Evolutionary conservation across 2,113 vertebrate genomes (phyloP), one percentile per base, ranked within the genome.

Genomic region (Gymnorhina tibicen): DNA sequence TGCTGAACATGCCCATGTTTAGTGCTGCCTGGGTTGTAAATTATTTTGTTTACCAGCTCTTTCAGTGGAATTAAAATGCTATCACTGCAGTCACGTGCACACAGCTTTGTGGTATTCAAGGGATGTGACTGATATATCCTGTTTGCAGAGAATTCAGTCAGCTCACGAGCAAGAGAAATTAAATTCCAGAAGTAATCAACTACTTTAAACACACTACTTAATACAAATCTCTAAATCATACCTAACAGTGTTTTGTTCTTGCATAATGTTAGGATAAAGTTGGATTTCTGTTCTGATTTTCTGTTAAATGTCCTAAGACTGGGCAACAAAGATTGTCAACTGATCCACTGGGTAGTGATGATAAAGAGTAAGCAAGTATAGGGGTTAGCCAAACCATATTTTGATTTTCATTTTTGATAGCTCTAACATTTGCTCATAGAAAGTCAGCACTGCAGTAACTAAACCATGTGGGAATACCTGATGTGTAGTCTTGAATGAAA

Each of bases 1-100:
- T 15, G 72, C 42, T 27, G 24, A 66, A n/a, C 12, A 3, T 0
- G 0, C 11, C 11, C 0, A 0, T 21, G 35, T 39, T 78, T 24
- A 53, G 8, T 46, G 59, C 27, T 2, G 6, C 32, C 52, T 11
- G 16, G 3, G 37, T 33, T 32, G 22, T 56, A 63, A 81, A 37
- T 8, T 0, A 33, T 32, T 75, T 44, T 69, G n/a, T 62, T 62
- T 55, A 49, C 47, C 30, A 55, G 47, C 30, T 69, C 26, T 55
- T 50, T 49, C 64, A 32, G 41, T 10, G 8, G 35, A 33, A 52
- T n/a, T 59, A 62, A 56, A 66, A 66, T 19, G 41, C n/a, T 47
- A 11, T n/a, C 6, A 5, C 53, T 55, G 53, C 55, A 7, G 44
- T 47, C 50, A 80, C 19, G 53, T 68, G 21, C 35, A 6, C 0